Evolutionary conservation across 1,140 invertebrate genomes (phyloP), one percentile per base, ranked within the genome.

Genomic region (Camponotus pennsylvanicus): DNA sequence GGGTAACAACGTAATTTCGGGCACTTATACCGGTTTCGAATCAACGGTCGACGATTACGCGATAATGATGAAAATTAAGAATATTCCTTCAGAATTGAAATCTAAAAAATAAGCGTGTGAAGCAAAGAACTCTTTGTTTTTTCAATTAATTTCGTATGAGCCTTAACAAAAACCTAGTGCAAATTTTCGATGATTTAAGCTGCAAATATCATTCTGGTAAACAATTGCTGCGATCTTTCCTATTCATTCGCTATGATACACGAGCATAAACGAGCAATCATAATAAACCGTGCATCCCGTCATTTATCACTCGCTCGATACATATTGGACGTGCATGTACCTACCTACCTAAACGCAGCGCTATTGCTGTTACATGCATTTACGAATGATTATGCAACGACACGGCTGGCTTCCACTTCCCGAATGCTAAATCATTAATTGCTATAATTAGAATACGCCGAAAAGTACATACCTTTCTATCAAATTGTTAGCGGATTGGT

Each of bases 341-440:
- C 75, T 90, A 55, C 79, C 75, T 90, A 89, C 69, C 85, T 90
- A 89, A 90, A 90, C 63, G 75, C 67, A 32, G 67, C 86, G 69
- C 85, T 83, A 89, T 87, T 87, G 89, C 89, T 85, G 88, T 87
- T 89, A 90, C 86, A 90, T 79, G 40, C 69, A 73, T 83, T 83
- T 83, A 83, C 79, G 67, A 83, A 75, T 75, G 69, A 73, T 83
- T 83, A 83, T 83, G 79, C 88, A 87, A 73, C 89, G 82, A 69
- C 66, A 89, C 63, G 88, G 73, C 75, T 89, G 85, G 88, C 87
- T 89, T 87, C 88, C 88, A 89, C 76, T 87, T 85, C 85, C 73
- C 67, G 83, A 89, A 86, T 85, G 63, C 42, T 83, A 59, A 83
- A 83, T 83, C 57, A 83, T 73, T 83, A 83, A 83, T 49, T 61